Evolutionary conservation across 2,797 vertebrate genomes (phyloP).

Genomic region (Sphaeramia orbicularis): DNA sequence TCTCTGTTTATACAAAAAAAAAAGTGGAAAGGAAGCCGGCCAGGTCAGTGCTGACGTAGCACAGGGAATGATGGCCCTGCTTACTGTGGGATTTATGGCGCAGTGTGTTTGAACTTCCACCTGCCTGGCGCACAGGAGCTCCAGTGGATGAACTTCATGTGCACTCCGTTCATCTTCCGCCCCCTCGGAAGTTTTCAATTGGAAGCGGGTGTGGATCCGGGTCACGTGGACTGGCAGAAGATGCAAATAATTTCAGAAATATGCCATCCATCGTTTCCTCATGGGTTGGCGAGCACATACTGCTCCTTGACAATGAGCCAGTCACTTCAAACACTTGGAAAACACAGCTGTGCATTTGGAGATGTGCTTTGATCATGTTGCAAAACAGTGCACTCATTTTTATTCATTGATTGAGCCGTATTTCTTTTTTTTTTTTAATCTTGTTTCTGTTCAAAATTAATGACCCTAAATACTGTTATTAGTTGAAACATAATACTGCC

Average conservation of each 20-base stretch:
- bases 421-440: slow-evolving; percentile 32
- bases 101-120: slow-evolving; percentile 62
- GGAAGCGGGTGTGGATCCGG: slow-evolving; percentile 56
- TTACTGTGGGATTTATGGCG: slow-evolving; percentile 66
- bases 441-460: slow-evolving; percentile 41
- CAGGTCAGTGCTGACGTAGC: slow-evolving; percentile 14
- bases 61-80: slow-evolving; percentile 23
- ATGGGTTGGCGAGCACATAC: slow-evolving; percentile 54
- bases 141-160: slow-evolving; percentile 67
- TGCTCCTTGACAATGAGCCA: slow-evolving; percentile 76
- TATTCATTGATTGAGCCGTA: slow-evolving; percentile 56
- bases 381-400: slow-evolving; percentile 41
- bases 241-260: slow-evolving; percentile 62
- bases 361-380: slow-evolving; percentile 77
- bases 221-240: slow-evolving; percentile 54
- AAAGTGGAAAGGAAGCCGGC: slow-evolving; percentile 33
- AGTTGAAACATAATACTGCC: slow-evolving; percentile 11
- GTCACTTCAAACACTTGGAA: slow-evolving; percentile 82
- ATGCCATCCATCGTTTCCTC: slow-evolving; percentile 62
- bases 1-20: slow-evolving; percentile 39
- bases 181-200: slow-evolving; percentile 75
- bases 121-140: slow-evolving; percentile 66
- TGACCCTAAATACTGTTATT: slow-evolving; percentile 16
- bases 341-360: slow-evolving; percentile 66
- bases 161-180: slow-evolving; percentile 43